Evolutionary conservation across 1,140 invertebrate species (phyloP), one percentile per base, ranked within the genome.

Genomic region (Bombus cullumanus): DNA sequence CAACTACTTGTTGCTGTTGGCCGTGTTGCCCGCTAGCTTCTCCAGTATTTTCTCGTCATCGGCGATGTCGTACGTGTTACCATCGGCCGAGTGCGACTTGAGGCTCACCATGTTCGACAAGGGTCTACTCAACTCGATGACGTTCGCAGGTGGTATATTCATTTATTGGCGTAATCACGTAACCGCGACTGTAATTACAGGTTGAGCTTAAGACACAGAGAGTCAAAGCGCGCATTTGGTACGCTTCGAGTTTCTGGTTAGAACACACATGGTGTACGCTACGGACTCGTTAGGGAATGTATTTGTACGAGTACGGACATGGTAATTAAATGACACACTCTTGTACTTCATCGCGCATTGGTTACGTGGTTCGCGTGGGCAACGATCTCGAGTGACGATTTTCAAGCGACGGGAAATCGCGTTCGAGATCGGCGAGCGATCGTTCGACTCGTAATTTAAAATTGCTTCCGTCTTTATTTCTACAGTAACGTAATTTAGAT

Each of bases 51-150:
- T 92, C 57, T 91, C 91, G 0, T 94, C 94, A 0, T 92, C 93
- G 12, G 89, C 91, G 9, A 94, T 94, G 86, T 93, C 94, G 28
- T 94, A 94, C 76, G 92, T 94, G 0, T 57, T 94, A 31, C 93
- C 94, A 1, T 92, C 93, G 0, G 94, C 94, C 5, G 93, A 94
- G 77, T 94, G 94, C 81, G 94, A 94, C 71, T 91, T 94, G 39
- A 66, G 87, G 6, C 89, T 94, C 8, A 93, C 92, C 2, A 90
- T 94, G 86, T 89, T 94, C 69, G 92, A 94, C 75, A 94, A 94
- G 74, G 94, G 94, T 13, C 80, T 94, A 10, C 89, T 94, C 53
- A 94, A 94, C 82, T 94, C 94, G 41, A 95, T 95, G 92, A 91
- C 94, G 71, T 95, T 95, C 84, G 93, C 94, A 89, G 95, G 95